Evolutionary conservation across 2,888 invertebrate genomes (phyloP).

Genomic region (Trissolcus brochymenae): DNA sequence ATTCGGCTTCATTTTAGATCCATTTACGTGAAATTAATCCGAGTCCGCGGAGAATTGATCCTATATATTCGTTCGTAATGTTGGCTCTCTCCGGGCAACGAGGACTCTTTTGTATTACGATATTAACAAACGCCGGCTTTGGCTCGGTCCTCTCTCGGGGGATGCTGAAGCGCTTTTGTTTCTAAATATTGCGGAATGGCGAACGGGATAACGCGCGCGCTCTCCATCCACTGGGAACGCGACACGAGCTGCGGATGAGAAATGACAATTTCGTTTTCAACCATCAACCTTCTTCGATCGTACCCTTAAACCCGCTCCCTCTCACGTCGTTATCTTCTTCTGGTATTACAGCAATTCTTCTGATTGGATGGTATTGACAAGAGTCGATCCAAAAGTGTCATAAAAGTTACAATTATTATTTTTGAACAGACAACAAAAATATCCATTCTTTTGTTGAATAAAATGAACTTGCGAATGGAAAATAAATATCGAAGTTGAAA

Average conservation of each 20-base stretch:
- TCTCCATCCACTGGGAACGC: slow-evolving; percentile 41
- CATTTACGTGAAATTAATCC: slow-evolving; percentile 57
- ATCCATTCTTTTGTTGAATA: no score
- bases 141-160: slow-evolving; percentile 34
- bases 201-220: slow-evolving; percentile 53
- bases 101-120: slow-evolving; percentile 53
- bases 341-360: background rate
- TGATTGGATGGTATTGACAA: slow-evolving; percentile 6
- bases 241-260: slow-evolving; percentile 53
- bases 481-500: slow-evolving; percentile 20
- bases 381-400: no score
- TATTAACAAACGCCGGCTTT: slow-evolving; percentile 54
- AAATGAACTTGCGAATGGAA: no score
- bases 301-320: background rate
- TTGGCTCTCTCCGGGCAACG: slow-evolving; percentile 39
- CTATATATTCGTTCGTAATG: slow-evolving; percentile 44
- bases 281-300: slow-evolving; percentile 29
- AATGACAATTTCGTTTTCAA: slow-evolving; percentile 63
- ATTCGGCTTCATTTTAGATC: slow-evolving; percentile 48
- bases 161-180: slow-evolving; percentile 50
- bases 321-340: no score
- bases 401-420: no score
- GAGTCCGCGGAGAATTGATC: slow-evolving; percentile 49
- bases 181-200: slow-evolving; percentile 59
- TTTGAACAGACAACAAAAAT: no score